Percentiles rank a stretch among this genome's conserved stretches.
These are phyloP conservation scores for Oxyura jamaicensis DNA, from an alignment of 2,113 vertebrate genomes.

Conservation along the genomic window DNA sequence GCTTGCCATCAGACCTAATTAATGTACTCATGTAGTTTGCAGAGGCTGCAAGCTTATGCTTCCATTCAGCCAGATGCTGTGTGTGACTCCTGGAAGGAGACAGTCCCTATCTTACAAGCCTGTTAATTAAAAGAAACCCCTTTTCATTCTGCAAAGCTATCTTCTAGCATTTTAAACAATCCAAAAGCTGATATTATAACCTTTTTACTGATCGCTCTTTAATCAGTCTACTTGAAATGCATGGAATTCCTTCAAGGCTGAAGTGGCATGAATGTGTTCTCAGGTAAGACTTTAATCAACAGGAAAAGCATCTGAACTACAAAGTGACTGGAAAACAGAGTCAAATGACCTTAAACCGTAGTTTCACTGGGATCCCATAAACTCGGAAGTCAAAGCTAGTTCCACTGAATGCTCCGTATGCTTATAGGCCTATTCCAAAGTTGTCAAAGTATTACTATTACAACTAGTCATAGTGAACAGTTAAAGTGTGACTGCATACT, in stretches of 20 bases:
- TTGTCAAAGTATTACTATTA: not conserved
- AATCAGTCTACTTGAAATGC: not conserved
- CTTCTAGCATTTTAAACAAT: not conserved
- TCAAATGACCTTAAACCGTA: not conserved
- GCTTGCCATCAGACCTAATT: not conserved
- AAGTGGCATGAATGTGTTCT: not conserved
- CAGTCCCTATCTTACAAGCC: not conserved
- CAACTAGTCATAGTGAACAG: not conserved
- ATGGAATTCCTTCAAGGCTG: not conserved
- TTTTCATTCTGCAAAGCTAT: not conserved
- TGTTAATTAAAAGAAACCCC: not conserved
- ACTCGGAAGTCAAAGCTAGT: not conserved
- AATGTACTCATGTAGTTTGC: rapidly evolving
- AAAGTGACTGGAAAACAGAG: not conserved
- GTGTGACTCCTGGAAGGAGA: not conserved
- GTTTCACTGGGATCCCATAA: not conserved
- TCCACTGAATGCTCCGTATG: not conserved
- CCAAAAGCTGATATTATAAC: not conserved
- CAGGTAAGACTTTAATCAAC: not conserved
- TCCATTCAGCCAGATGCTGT: not conserved
- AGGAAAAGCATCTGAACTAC: not conserved
- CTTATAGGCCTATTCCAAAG: not conserved
- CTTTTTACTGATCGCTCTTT: not conserved
- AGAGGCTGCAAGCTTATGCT: not conserved
- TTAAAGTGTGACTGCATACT: not conserved